A percentile compares a stretch with the other conserved stretches of the same genome.
Evolutionary conservation across 1,140 invertebrate species (phyloP).

Genomic region (Ptiloglossa arizonensis): DNA sequence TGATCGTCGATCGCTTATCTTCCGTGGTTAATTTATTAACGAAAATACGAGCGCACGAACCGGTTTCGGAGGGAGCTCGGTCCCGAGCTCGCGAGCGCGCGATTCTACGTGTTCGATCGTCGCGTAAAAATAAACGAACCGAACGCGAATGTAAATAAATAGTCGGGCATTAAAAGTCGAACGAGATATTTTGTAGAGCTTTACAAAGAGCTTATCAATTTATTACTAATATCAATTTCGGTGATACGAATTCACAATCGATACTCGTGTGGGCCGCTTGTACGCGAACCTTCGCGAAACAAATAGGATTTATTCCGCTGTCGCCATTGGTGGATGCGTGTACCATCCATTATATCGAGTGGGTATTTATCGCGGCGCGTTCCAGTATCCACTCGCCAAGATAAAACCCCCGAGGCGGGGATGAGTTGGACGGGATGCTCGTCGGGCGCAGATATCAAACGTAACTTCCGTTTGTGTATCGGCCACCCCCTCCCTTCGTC

Average conservation of each 20-base stretch:
- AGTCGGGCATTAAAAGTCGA: slow-evolving; percentile 22
- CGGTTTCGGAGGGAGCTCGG: too few relatives aligned
- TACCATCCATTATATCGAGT: slow-evolving; percentile 62
- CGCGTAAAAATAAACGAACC: not conserved
- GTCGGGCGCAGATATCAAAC: slow-evolving; percentile 57
- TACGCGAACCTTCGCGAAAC: slow-evolving; percentile 32
- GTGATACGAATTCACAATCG: slow-evolving; percentile 54
- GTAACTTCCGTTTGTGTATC: slow-evolving; percentile 58
- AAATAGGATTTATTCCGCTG: slow-evolving; percentile 61
- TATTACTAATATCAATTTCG: slow-evolving; percentile 58
- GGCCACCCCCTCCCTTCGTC: slow-evolving; percentile 1
- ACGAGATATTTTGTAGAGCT: not conserved
- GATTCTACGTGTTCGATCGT: not conserved
- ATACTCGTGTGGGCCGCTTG: not conserved
- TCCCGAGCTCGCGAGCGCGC: not conserved
- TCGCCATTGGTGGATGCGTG: slow-evolving; percentile 39
- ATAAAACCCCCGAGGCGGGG: slow-evolving; percentile 56
- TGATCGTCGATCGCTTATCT: slow-evolving; percentile 34
- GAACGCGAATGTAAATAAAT: slow-evolving; percentile 17
- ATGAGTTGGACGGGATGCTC: slow-evolving; percentile 37
- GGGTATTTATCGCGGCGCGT: slow-evolving; percentile 63
- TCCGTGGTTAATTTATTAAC: slow-evolving; percentile 22
- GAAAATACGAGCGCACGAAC: not conserved
- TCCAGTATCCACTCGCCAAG: slow-evolving; percentile 59
- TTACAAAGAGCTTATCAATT: slow-evolving; percentile 43